Evolutionary conservation across 2,797 vertebrate species (phyloP).

Genomic region (Carapus acus): DNA sequence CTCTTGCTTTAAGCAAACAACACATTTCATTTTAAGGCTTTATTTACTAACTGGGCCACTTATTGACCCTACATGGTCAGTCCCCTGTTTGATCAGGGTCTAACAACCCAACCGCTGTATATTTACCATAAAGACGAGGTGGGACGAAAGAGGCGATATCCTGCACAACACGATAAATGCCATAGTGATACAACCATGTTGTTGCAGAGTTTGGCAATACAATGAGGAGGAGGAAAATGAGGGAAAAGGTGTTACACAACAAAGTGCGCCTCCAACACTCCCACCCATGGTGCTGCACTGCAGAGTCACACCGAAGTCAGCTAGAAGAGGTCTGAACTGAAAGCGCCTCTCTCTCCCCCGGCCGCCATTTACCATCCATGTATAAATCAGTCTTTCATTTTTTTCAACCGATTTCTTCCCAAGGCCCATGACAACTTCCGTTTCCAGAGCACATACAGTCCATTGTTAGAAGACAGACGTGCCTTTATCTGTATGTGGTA

Average conservation of each 20-base stretch:
- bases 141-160: slow-evolving; percentile 26
- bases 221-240: slow-evolving; percentile 64
- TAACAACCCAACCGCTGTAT: not conserved
- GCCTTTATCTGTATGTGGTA: slow-evolving; percentile 6
- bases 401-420: slow-evolving; percentile 11
- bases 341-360: slow-evolving; percentile 41
- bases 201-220: slow-evolving; percentile 48
- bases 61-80: too few species aligned
- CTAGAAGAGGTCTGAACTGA: slow-evolving; percentile 59
- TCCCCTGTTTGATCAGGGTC: not conserved
- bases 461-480: slow-evolving; percentile 8
- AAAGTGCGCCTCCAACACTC: slow-evolving; percentile 60
- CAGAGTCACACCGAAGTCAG: slow-evolving; percentile 49
- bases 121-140: not conserved
- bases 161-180: slow-evolving; percentile 47
- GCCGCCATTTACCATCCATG: slow-evolving; percentile 44
- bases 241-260: slow-evolving; percentile 68
- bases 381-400: slow-evolving; percentile 25
- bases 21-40: not conserved
- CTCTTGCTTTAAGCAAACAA: too few species aligned
- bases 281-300: slow-evolving; percentile 52
- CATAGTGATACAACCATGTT: slow-evolving; percentile 52
- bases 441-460: not conserved
- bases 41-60: not conserved
- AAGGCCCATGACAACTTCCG: not conserved